Evolutionary conservation across 1,140 invertebrate species (phyloP), one percentile per base, ranked within the genome.

Genomic region (Odontomachus brunneus): DNA sequence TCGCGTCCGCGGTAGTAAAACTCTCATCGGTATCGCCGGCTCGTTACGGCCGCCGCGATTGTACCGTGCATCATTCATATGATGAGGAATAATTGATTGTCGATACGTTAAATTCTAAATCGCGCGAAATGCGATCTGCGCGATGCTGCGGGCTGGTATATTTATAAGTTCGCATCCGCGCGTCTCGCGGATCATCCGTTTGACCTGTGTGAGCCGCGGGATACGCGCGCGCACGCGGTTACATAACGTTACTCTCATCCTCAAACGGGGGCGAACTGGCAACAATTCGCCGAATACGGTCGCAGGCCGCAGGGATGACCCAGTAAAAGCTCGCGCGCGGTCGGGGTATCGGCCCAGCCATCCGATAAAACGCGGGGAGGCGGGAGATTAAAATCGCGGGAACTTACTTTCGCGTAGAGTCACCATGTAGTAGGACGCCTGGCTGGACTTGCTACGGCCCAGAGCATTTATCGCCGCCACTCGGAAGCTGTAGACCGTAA

Each of bases 401-500:
- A 33, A 88, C 93, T 95, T 94, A 97, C 97, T 94, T 95, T 97
- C 96, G 86, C 97, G 94, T 51, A 97, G 94, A 49, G 97, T 97
- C 84, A 97, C 95, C 94, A 97, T 97, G 92, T 96, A 97, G 93
- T 97, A 97, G 65, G 96, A 97, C 89, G 96, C 95, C 91, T 96
- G 96, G 92, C 96, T 97, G 59, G 96, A 96, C 55, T 93, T 92
- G 92, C 96, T 97, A 60, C 94, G 93, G 74, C 97, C 97, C 91
- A 97, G 95, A 67, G 95, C 95, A 92, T 97, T 97, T 55, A 97
- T 96, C 49, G 96, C 97, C 63, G 96, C 92, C 76, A 97, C 95
- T 72, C 96, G 95, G 94, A 97, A 97, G 92, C 96, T 97, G 93
- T 97, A 97, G 62, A 97, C 96, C 44, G 96, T 97, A 92, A 96